Base-by-base conservation (phyloP, 1,140 invertebrate species). In the Tetragonula clypearis region DNA sequence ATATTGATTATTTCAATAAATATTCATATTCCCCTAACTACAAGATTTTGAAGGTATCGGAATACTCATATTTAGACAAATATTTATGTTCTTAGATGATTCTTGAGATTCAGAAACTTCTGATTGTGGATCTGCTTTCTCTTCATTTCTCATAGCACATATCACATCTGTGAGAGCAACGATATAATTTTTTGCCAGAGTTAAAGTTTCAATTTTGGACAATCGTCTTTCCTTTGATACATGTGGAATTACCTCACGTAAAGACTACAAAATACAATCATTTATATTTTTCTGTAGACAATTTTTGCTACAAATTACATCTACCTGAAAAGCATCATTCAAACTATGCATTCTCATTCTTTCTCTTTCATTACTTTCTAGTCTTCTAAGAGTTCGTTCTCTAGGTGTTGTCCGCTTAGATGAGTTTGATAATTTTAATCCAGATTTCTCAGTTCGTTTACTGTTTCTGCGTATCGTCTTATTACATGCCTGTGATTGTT, bases 331-430 rank as follows among this genome's bases (percentile, higher is more conserved):
- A 14, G 98, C 98, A 92, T 98, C 97, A 92, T 99, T 99, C 71
- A 99, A 95, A 66, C 97, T 97, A 94, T 99, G 98, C 98, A 99
- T 99, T 87, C 98, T 96, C 96, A 98, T 98, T 83, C 98, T 95
- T 95, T 99, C 98, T 79, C 98, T 95, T 94, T 99, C 98, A 93
- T 99, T 99, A 94, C 98, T 98, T 94, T 99, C 98, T 82, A 99
- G 95, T 88, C 98, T 95, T 84, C 98, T 95, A 73, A 98, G 95
- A 92, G 98, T 98, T 90, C 97, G 96, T 92, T 99, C 98, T 82
- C 97, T 91, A 23, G 92, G 87, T 23, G 91, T 92, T 49, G 82
- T 81, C 15, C 86, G 81, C 21, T 87, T 84, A 35, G 90, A 85
- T 30, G 90, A 83, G 74, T 91, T 92, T 15, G 91, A 88, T 76